Evolutionary conservation across 1,140 invertebrate genomes (phyloP), one percentile per base, ranked within the genome.

Genomic region (Cecropterus lyciades): DNA sequence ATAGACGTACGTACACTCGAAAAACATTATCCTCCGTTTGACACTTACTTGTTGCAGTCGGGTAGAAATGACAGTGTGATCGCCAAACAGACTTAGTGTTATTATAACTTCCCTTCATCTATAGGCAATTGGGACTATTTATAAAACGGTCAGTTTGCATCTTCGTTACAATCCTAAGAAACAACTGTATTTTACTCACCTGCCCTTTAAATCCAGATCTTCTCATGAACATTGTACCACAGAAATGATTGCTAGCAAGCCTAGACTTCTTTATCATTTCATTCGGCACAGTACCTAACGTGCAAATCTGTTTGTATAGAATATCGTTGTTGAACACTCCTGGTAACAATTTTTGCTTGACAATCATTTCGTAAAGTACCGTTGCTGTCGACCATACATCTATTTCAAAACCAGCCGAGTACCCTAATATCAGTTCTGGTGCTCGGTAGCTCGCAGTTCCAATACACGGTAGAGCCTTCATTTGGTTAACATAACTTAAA

Each of bases 361-460:
- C 75, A 3, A 73, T 71, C 77, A 87, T 83, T 64, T 87, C 79
- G 48, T 75, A 76, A 13, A 87, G 69, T 0, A 87, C 76, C 16
- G 82, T 51, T 6, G 70, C 85, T 0, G 79, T 75, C 0, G 77
- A 69, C 85, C 85, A 85, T 3, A 87, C 73, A 45, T 87, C 85
- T n/a, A 82, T 68, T 16, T 65, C 72, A 46, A 71, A 77, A 3
- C 65, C 70, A 0, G 71, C 46, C 6, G 63, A 60, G 49, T 75
- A 69, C 11, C 85, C 83, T 14, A 87, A 68, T 33, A 87, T 84
- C 0, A 77, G 43, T 66, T 87, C 85, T 10, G 85, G 85, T 0
- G 85, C 48, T 0, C 81, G 65, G 42, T 87, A 87, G 20, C 51
- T 72, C 0, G 42, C n/a, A 8, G 75, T 73, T 0, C 81, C 81